phyloP scores from a whole-genome alignment of 2,113 vertebrate species.

The Etia nguti region DNA sequence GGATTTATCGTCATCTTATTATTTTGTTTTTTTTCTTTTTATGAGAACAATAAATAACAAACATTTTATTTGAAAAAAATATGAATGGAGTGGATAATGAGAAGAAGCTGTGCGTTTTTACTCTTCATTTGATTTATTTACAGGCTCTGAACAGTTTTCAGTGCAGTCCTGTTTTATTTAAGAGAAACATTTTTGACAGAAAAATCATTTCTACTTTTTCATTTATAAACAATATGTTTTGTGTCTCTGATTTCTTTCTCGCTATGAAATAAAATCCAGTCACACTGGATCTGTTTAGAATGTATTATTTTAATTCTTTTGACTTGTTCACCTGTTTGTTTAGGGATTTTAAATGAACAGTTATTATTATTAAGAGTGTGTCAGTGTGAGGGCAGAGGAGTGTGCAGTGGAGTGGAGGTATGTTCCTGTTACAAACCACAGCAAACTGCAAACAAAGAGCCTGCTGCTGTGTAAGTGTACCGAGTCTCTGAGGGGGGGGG shows the following conservation, averaged over 20 bases:
- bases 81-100: background rate
- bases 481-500: background rate
- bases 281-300: background rate
- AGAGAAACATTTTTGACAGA: background rate
- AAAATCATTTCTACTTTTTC: background rate
- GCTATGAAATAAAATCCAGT: background rate
- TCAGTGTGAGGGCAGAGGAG: background rate
- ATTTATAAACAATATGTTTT: background rate
- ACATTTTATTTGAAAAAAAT: background rate
- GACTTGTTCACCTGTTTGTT: background rate
- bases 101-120: background rate
- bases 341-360: background rate
- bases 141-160: background rate
- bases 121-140: background rate
- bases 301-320: background rate
- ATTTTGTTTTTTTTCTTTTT: background rate
- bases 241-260: background rate
- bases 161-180: background rate
- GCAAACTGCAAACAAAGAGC: slow-evolving; percentile 47
- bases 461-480: background rate
- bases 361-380: background rate
- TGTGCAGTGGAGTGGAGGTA: background rate
- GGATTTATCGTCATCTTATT: background rate
- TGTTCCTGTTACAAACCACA: slow-evolving; percentile 1
- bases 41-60: background rate